Base-by-base conservation (phyloP, 2,888 invertebrate genomes). In the Gerris lacustris region DNA sequence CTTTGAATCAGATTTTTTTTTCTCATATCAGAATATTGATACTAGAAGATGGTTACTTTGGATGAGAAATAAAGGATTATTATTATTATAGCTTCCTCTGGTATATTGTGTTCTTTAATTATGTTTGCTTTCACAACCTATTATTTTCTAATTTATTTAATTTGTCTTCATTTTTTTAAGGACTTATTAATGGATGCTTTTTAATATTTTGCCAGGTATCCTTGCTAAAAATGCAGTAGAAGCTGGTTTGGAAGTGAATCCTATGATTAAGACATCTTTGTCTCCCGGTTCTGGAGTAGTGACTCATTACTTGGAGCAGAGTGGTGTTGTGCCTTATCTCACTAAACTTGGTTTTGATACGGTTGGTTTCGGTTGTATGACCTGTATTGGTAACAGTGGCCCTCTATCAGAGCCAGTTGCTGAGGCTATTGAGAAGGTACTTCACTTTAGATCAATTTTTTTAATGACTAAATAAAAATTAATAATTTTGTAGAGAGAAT, bases 351-450 rank as follows among this genome's bases (percentile, higher is more conserved):
- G 97, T 6, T 99, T 98, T 80, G 87, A 93, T 79, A 89, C 94
- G 67, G 96, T 97, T 0, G 98, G 98, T n/a, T 99, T 97, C 79
- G 98, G 98, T 0, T 99, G 99, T 80, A 98, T 97, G 97, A 98
- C 98, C 0, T 99, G 99, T 79, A 99, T 99, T 76, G 98, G 98
- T 0, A 99, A 99, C 83, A 94, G 94, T 6, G 98, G 98, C 0
- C 96, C 96, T 0, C 86, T 99, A 0, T 91, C 93, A 70, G 96
- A 96, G 69, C 86, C 90, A 76, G 90, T 96, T n/a, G 90, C 88
- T 0, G 91, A 92, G 77, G 94, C 94, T 1, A 94, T 96, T 74
- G 96, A 96, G 79, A 90, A 90, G 84, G 89, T 89, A 31, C 31
- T 31, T 77, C 55, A 17, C 68, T 66, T 72, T 45, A 31, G 31